phyloP scores from a whole-genome alignment of 1,140 invertebrate genomes.

The Sycophila sp. region DNA sequence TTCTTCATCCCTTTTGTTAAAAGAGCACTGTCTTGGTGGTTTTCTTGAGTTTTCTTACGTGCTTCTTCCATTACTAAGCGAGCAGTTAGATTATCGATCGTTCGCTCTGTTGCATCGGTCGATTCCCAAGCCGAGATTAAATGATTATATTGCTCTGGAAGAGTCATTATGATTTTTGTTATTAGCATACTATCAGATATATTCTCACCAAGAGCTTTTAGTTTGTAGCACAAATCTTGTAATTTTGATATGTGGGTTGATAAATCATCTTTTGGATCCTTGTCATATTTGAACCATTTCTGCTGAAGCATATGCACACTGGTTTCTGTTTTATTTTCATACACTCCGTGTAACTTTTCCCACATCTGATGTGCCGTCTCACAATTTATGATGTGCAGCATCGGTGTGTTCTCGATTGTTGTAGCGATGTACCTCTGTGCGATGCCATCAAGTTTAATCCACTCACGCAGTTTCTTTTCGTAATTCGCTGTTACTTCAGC shows the following conservation, averaged over 20 bases:
- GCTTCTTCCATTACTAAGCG: conserved; percentile 46
- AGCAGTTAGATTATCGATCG: conserved; percentile 43
- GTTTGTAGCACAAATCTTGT: conserved; percentile 43
- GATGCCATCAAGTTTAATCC: not conserved
- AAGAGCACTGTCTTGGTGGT: not conserved
- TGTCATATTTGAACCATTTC: conserved; percentile 47
- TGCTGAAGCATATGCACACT: conserved; percentile 48
- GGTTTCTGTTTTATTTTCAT: conserved; percentile 50
- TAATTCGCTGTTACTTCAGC: not conserved
- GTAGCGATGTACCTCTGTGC: conserved; percentile 42
- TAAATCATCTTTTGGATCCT: conserved; percentile 31
- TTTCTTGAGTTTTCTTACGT: not conserved
- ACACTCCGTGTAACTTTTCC: conserved; percentile 48
- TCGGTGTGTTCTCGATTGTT: conserved; percentile 40
- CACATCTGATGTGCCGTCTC: conserved; percentile 50
- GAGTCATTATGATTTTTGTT: conserved; percentile 47
- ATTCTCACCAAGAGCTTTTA: conserved; percentile 43
- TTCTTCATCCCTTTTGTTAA: not conserved
- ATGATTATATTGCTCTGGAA: conserved; percentile 46
- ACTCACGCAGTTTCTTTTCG: not conserved
- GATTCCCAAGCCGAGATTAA: conserved; percentile 57
- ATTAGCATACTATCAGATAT: conserved; percentile 49
- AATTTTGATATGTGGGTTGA: conserved; percentile 48
- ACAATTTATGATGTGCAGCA: conserved; percentile 49
- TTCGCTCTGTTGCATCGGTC: conserved; percentile 32